A percentile compares a stretch with the other conserved stretches of the same genome.
These are phyloP conservation scores for Capitulum mitella DNA, from an alignment of 2,888 invertebrate species.

Conservation along the genomic window DNA sequence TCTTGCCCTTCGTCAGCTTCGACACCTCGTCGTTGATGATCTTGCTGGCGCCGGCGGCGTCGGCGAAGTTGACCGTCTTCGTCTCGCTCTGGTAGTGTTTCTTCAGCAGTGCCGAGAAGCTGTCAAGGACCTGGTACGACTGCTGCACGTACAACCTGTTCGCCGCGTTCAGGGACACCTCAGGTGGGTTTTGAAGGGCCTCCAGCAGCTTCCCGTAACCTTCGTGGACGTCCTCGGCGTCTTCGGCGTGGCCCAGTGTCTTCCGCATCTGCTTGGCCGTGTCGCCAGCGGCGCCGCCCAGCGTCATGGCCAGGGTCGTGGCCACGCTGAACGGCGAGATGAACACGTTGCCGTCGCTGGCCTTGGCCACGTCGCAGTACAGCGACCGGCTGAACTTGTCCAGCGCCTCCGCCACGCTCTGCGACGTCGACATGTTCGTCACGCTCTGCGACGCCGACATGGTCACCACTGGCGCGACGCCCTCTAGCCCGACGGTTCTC, in stretches of 20 bases:
- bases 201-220: background rate
- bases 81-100: constrained; percentile 51
- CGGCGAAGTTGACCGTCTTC: constrained; percentile 52
- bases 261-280: constrained; percentile 60
- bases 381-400: too few species aligned
- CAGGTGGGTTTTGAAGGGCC: background rate
- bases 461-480: too few species aligned
- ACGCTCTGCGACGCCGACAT: too few species aligned
- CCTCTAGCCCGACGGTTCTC: too few species aligned
- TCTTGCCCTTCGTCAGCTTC: constrained; percentile 64
- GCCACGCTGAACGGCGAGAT: constrained; percentile 63
- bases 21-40: constrained; percentile 72
- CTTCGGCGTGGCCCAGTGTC: constrained; percentile 50
- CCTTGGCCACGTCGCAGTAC: background rate
- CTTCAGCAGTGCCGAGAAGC: constrained; percentile 48
- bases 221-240: background rate
- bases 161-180: constrained; percentile 65
- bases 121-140: constrained; percentile 53
- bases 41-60: constrained; percentile 54
- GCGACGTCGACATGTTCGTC: too few species aligned
- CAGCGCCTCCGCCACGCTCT: too few species aligned
- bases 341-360: background rate
- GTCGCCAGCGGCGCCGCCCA: constrained; percentile 63
- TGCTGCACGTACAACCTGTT: constrained; percentile 66
- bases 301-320: constrained; percentile 67